These are phyloP conservation scores for Saxidomus purpurata DNA, from an alignment of 1,140 invertebrate species.

Conservation along the genomic window DNA sequence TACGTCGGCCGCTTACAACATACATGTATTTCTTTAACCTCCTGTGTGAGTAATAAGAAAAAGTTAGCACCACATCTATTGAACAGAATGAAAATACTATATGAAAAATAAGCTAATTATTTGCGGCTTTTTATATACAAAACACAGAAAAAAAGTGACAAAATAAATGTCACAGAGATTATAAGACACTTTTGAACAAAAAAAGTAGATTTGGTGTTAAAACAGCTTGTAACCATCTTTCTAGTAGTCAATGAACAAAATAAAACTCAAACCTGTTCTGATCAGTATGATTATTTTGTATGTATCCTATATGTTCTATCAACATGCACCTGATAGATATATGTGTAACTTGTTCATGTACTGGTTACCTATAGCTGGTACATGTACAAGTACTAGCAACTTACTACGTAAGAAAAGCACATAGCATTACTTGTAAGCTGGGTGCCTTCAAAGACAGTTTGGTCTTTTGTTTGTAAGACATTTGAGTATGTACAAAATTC, in stretches of 20 bases:
- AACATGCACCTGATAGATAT: too few species aligned
- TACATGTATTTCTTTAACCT: conserved; percentile 18
- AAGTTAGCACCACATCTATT: conserved; percentile 49
- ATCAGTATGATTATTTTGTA: too few species aligned
- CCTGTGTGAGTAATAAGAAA: conserved; percentile 35
- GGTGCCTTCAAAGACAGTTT: neutral
- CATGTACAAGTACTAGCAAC: too few species aligned
- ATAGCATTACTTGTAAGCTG: neutral
- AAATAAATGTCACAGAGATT: neutral
- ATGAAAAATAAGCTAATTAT: neutral
- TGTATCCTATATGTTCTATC: too few species aligned
- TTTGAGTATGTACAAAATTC: neutral
- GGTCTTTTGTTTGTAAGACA: neutral
- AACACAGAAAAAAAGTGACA: neutral
- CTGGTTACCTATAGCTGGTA: too few species aligned
- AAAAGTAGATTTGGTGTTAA: conserved; percentile 56
- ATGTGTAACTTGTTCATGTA: neutral
- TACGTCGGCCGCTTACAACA: conserved; percentile 24
- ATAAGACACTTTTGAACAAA: neutral
- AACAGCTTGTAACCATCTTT: conserved; percentile 33
- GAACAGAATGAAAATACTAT: neutral
- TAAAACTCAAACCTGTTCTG: conserved; percentile 13
- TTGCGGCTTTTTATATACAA: conserved; percentile 16
- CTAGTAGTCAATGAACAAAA: conserved; percentile 52
- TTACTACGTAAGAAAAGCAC: too few species aligned